Conservation (phyloP, 2,888 invertebrate genomes). For the Eumerus sabulonum region DNA sequence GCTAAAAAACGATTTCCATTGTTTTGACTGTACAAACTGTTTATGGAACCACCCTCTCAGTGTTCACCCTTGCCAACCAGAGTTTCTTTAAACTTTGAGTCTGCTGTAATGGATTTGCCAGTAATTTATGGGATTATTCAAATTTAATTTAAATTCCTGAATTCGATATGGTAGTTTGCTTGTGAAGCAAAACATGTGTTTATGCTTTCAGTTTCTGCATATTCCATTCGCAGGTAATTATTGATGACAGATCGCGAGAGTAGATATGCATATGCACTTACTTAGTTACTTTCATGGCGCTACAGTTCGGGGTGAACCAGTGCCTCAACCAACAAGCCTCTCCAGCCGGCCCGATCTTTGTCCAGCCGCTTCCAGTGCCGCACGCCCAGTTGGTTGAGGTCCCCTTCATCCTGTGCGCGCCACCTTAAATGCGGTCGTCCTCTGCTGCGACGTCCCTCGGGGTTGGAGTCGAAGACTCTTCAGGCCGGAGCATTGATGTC, state of each 20-base stretch:
- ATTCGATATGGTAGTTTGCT: conserved; percentile 48
- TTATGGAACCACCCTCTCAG: neutral
- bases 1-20: conserved; percentile 15
- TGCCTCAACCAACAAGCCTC: too few relatives aligned
- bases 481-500: too few relatives aligned
- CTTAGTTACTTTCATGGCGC: neutral
- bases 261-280: neutral
- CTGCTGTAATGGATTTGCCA: conserved; percentile 50
- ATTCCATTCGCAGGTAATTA: conserved; percentile 33
- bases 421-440: too few relatives aligned
- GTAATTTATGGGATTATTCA: conserved; percentile 67
- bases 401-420: too few relatives aligned
- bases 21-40: conserved; percentile 36
- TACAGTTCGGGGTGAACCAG: too few relatives aligned
- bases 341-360: too few relatives aligned
- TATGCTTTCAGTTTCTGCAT: neutral
- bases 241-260: neutral
- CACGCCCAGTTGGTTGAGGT: too few relatives aligned
- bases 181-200: conserved; percentile 58
- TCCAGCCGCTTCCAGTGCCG: too few relatives aligned
- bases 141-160: conserved; percentile 62
- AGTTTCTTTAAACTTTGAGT: conserved; percentile 17
- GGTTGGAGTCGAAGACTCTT: too few relatives aligned
- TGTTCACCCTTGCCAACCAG: conserved; percentile 11
- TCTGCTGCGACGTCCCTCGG: too few relatives aligned